Evolutionary conservation across 2,888 invertebrate genomes (phyloP).

Genomic region (Leuctra nigra): DNA sequence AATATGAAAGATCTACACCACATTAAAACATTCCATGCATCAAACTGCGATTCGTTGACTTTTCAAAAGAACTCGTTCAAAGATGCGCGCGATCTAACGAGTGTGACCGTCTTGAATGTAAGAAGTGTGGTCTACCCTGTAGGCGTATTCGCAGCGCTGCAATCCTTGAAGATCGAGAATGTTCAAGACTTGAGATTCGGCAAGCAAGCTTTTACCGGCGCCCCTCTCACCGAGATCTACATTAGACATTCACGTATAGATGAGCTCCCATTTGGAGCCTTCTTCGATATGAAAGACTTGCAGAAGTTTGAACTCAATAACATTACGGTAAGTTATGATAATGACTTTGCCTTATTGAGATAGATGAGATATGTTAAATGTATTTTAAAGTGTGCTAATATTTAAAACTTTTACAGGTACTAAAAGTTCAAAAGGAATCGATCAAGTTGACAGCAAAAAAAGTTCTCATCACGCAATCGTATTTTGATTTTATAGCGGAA

Average conservation of each 20-base stretch:
- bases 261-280: neutral
- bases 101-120: neutral
- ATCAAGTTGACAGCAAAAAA: too few relatives aligned
- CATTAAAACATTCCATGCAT: neutral
- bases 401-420: too few relatives aligned
- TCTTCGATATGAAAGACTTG: neutral
- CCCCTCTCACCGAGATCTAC: neutral
- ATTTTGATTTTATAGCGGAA: too few relatives aligned
- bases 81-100: neutral
- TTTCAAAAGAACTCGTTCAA: neutral
- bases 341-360: too few relatives aligned
- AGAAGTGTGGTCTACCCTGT: neutral
- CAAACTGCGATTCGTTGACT: neutral
- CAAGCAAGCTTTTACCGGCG: neutral
- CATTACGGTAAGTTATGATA: too few relatives aligned
- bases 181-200: neutral
- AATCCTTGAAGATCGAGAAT: constrained; percentile 1
- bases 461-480: too few relatives aligned
- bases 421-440: too few relatives aligned
- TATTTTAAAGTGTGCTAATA: too few relatives aligned
- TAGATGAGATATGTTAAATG: too few relatives aligned
- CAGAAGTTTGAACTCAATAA: neutral
- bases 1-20: neutral
- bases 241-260: neutral
- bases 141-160: constrained; percentile 9